Percentiles rank a stretch among this genome's conserved stretches.
These are phyloP conservation scores for Leguminivora glycinivorella DNA, from an alignment of 1,140 invertebrate species.

Conservation along the genomic window DNA sequence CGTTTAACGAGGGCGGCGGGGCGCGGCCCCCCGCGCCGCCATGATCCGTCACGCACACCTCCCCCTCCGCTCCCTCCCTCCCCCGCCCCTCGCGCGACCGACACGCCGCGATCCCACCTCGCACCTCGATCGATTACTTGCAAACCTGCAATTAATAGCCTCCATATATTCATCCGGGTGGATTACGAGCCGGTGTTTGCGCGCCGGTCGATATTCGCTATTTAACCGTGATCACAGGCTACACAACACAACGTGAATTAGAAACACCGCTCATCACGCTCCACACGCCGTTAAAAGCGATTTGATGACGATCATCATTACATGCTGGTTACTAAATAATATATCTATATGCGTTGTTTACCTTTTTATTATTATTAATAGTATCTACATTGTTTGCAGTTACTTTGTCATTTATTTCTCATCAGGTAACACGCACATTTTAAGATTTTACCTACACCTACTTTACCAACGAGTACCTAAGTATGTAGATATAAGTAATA, in stretches of 20 bases:
- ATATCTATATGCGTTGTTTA: background rate
- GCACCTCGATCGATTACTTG: conserved; percentile 66
- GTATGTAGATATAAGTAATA: too few species aligned
- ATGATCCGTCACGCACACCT: conserved; percentile 69
- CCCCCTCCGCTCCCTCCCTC: conserved; percentile 47
- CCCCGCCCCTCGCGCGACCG: conserved; percentile 31
- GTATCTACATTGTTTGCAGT: background rate
- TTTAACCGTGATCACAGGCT: conserved; percentile 31
- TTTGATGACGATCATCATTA: background rate
- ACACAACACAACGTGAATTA: conserved; percentile 4
- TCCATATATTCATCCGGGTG: conserved; percentile 70
- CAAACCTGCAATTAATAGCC: conserved; percentile 76
- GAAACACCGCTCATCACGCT: conserved; percentile 18
- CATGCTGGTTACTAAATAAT: background rate
- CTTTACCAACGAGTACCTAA: background rate
- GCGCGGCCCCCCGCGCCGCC: conserved; percentile 63
- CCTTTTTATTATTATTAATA: background rate
- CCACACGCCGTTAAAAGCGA: background rate
- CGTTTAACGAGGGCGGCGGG: conserved; percentile 65
- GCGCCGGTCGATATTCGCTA: conserved; percentile 51
- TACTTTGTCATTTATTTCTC: background rate
- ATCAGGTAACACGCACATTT: background rate
- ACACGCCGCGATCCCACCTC: conserved; percentile 32
- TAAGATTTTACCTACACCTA: background rate
- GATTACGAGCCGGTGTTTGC: conserved; percentile 67